Conservation (phyloP, 2,113 vertebrate species). For the Elgaria multicarinata region DNA sequence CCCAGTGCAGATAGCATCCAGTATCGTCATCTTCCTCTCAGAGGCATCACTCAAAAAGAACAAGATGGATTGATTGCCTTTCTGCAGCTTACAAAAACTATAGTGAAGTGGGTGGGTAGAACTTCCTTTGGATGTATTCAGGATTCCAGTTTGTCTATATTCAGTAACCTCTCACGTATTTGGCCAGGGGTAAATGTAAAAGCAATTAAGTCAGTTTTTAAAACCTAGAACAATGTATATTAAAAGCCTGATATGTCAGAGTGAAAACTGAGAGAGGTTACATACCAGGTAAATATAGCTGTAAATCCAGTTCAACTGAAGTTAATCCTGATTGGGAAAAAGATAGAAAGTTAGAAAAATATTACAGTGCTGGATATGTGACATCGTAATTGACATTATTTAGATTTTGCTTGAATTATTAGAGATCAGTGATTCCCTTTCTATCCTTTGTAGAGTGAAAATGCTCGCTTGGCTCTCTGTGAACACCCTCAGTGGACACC, state of each 20-base stretch:
- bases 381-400: background rate
- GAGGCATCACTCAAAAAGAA: conserved; percentile 96
- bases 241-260: conserved; percentile 10
- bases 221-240: background rate
- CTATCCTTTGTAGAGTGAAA: conserved; percentile 86
- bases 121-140: background rate
- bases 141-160: background rate
- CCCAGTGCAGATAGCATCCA: conserved; percentile 91
- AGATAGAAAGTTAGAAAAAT: background rate
- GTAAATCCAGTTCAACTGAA: background rate
- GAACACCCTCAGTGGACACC: conserved; percentile 99
- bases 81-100: conserved; percentile 90
- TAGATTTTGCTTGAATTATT: background rate
- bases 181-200: background rate
- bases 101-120: conserved; percentile 89
- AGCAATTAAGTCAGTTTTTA: background rate
- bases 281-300: background rate
- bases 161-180: background rate
- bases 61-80: conserved; percentile 94
- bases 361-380: background rate
- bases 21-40: conserved; percentile 90
- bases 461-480: conserved; percentile 93
- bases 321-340: background rate
- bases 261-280: background rate
- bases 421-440: background rate